phyloP scores from a whole-genome alignment of 2,888 invertebrate genomes.

The Melieria picta region DNA sequence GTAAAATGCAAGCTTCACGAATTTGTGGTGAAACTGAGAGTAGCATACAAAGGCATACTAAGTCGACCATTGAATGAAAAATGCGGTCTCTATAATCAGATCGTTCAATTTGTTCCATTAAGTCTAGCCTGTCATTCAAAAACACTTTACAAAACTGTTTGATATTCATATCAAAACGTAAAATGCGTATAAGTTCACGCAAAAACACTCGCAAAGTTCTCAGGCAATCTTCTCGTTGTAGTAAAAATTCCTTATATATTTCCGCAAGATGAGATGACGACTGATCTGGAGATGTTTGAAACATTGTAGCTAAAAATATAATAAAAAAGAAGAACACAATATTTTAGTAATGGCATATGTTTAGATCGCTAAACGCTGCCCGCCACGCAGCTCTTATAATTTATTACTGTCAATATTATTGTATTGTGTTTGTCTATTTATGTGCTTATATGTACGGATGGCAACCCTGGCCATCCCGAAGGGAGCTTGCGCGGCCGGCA shows the following conservation, averaged over 20 bases:
- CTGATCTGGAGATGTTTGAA: constrained; percentile 83
- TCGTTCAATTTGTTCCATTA: constrained; percentile 71
- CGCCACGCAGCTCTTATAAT: no score
- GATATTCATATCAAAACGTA: constrained; percentile 84
- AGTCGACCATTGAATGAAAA: constrained; percentile 83
- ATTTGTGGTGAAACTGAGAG: constrained; percentile 79
- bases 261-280: constrained; percentile 86
- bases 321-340: constrained; percentile 1
- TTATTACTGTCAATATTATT: no score
- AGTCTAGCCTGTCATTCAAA: constrained; percentile 72
- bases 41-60: constrained; percentile 86
- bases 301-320: constrained; percentile 75
- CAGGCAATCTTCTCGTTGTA: constrained; percentile 90
- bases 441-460: no score
- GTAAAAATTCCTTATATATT: constrained; percentile 85
- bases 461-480: no score
- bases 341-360: no score
- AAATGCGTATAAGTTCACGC: constrained; percentile 87
- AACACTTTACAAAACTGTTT: constrained; percentile 82
- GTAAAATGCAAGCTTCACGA: constrained; percentile 72
- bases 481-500: no score
- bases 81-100: constrained; percentile 84
- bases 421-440: no score
- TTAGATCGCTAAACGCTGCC: no score
- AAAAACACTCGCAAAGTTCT: constrained; percentile 85